These are phyloP conservation scores for Diadophis punctatus DNA, from an alignment of 2,113 vertebrate species.

Conservation along the genomic window DNA sequence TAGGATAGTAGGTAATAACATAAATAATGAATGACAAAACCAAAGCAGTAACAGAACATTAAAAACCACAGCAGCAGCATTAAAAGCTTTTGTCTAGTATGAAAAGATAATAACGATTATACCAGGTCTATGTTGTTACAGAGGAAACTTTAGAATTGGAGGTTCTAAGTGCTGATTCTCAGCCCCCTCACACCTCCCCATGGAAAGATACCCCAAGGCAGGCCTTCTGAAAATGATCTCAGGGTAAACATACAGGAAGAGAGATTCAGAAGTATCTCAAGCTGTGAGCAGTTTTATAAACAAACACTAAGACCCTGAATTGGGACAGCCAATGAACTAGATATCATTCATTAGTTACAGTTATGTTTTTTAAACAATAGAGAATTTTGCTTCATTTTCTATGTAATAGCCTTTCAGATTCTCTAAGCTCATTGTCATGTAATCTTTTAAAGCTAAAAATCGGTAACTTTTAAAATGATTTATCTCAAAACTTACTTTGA, in stretches of 20 bases:
- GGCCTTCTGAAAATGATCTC: neutral
- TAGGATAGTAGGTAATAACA: neutral
- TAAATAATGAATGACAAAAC: neutral
- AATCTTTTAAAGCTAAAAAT: neutral
- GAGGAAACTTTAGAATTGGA: neutral
- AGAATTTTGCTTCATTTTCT: neutral
- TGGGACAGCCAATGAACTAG: neutral
- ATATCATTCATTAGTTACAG: neutral
- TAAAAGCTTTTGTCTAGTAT: neutral
- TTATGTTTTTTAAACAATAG: neutral
- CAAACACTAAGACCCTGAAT: neutral
- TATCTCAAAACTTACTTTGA: neutral
- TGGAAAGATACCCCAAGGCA: neutral
- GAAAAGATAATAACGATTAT: neutral
- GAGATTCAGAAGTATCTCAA: neutral
- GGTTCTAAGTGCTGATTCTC: neutral
- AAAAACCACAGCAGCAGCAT: neutral
- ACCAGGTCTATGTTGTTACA: neutral
- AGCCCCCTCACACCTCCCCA: neutral
- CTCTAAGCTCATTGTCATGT: neutral
- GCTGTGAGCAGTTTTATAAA: neutral
- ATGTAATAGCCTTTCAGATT: neutral
- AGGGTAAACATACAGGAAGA: neutral
- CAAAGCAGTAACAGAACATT: neutral
- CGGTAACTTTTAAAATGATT: neutral